Base-by-base conservation (phyloP, 64 coral and sea anemone species). In the Dendrophyllia cribrosa region DNA sequence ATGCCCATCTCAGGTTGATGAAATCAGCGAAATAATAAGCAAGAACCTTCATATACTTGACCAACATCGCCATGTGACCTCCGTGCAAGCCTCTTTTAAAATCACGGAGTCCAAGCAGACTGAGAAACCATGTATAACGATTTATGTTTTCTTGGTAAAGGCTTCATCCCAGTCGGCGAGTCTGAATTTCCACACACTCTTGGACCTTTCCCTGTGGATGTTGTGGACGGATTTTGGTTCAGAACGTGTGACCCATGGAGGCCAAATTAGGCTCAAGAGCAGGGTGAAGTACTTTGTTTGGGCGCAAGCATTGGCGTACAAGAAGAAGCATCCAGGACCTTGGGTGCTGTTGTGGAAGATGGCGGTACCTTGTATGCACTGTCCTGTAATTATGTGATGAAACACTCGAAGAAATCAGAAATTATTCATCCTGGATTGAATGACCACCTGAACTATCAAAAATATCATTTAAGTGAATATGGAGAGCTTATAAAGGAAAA, bases 91-190 rank as follows among this genome's bases (percentile, higher is more conserved):
- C 21, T 69, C 46, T 52, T 52, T 48, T 19, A 87, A 87, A 58
- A 49, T 73, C 2, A 87, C 3, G 19, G 20, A 87, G 3, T 87
- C 47, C 23, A 11, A 22, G 6, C 65, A 87, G 66, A 70, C 64
- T 19, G 2, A 21, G 15, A 10, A 51, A 22, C 16, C 69, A 5
- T 87, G 68, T 87, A 58, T 87, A 3, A 48, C 17, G 3, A 48
- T 87, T 17, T 87, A 14, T 72, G 85, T 87, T n/a, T n/a, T 43
- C 51, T 87, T 8, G 85, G 66, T 1, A 87, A 87, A 87, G 85
- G 85, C 1, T 11, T 14, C 43, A 73, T 87, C n/a, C 85, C 85
- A 20, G 1, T 87, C 12, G 66, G 85, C 14, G 85, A 73, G 52
- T 21, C 43, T 14, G 4, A 43, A 2, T 3, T 73, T 73, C 22